These are phyloP conservation scores for Eidolon helvum DNA, from an alignment of 2,113 vertebrate species.

Conservation along the genomic window DNA sequence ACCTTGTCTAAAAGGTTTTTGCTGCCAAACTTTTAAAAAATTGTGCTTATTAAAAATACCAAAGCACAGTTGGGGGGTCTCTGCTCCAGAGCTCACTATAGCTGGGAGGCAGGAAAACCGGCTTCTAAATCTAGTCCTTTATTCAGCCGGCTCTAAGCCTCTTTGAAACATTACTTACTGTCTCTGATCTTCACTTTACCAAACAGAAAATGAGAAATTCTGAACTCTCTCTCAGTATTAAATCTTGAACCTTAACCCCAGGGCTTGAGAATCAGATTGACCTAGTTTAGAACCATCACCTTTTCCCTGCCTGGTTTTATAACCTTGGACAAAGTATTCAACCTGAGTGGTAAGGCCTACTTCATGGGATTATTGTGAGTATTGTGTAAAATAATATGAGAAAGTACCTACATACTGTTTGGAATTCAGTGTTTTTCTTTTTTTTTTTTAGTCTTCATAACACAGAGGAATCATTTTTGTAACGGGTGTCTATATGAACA, in stretches of 20 bases:
- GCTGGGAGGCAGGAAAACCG: neutral
- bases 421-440: neutral
- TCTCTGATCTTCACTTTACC: neutral
- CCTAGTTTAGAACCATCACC: neutral
- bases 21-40: constrained; percentile 39
- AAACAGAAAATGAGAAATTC: constrained; percentile 26
- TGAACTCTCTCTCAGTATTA: neutral
- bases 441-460: neutral
- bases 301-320: neutral
- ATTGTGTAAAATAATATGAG: neutral
- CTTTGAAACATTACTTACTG: constrained; percentile 13
- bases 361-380: neutral
- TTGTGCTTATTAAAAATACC: constrained; percentile 36
- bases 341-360: neutral
- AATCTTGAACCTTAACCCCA: neutral
- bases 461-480: neutral
- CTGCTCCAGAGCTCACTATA: neutral
- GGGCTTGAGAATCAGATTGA: neutral
- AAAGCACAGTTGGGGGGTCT: neutral
- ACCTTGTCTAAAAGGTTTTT: constrained; percentile 49
- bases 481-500: neutral
- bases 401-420: neutral
- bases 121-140: constrained; percentile 35
- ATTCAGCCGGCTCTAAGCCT: neutral
- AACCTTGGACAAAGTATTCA: neutral